Evolutionary conservation across 2,113 vertebrate genomes (phyloP).

Genomic region (Aleadryas rufinucha): DNA sequence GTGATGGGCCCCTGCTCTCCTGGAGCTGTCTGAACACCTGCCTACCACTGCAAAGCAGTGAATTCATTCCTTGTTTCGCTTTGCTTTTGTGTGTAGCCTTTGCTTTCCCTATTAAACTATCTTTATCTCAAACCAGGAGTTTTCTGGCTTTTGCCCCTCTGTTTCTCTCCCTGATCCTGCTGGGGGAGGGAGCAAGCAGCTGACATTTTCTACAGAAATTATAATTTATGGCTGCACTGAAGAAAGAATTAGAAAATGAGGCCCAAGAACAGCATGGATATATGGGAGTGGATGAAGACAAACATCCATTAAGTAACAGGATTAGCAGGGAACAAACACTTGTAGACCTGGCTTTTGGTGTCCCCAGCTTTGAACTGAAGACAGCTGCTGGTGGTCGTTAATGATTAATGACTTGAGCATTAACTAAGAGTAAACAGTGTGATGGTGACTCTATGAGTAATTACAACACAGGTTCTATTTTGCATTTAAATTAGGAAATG

Average conservation of each 20-base stretch:
- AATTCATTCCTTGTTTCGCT: not conserved
- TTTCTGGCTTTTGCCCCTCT: not conserved
- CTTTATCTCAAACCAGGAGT: not conserved
- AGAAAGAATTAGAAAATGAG: not conserved
- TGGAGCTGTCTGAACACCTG: not conserved
- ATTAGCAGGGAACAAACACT: not conserved
- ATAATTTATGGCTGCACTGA: not conserved
- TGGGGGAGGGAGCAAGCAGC: not conserved
- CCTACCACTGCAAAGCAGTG: not conserved
- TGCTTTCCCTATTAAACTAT: not conserved
- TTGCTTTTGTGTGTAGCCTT: not conserved
- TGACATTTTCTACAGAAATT: not conserved
- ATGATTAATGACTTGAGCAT: not conserved
- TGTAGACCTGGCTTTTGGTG: not conserved
- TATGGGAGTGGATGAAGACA: not conserved
- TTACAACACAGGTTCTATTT: not conserved
- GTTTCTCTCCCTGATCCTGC: not conserved
- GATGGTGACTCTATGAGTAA: not conserved
- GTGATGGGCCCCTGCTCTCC: not conserved
- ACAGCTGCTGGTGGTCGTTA: not conserved
- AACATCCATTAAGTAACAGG: not conserved
- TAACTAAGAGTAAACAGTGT: not conserved
- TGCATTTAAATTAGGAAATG: not conserved
- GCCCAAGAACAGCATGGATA: not conserved
- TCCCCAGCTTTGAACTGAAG: not conserved